A percentile compares a stretch with the other conserved stretches of the same genome.
Conservation (phyloP, 2,113 vertebrate species). For the Sebastes schlegelii region DNA sequence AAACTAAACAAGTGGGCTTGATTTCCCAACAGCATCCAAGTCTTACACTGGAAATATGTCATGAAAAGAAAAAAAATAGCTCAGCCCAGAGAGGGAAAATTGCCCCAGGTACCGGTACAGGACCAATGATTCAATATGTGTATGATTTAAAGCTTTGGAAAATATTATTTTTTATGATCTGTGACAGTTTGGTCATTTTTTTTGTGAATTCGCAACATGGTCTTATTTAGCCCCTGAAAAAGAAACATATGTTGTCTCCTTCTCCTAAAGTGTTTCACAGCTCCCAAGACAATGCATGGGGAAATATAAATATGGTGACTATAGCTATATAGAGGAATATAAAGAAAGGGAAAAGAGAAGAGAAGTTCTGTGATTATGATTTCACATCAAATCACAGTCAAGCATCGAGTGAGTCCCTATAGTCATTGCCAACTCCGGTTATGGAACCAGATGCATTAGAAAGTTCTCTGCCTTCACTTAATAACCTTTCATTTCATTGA, state of each 20-base stretch:
- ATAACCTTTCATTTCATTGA: background rate
- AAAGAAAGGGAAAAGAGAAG: background rate
- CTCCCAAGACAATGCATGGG: background rate
- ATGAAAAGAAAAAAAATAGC: background rate
- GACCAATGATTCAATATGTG: conserved; percentile 13
- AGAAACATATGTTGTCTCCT: background rate
- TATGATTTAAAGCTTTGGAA: conserved; percentile 5
- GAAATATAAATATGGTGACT: background rate
- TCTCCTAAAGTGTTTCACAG: background rate
- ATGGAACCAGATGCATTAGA: background rate
- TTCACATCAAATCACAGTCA: background rate
- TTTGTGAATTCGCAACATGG: background rate
- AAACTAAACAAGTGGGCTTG: background rate
- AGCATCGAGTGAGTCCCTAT: background rate
- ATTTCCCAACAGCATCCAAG: background rate
- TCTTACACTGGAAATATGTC: background rate
- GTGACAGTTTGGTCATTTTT: background rate
- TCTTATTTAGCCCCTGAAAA: background rate
- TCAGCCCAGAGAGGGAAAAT: background rate
- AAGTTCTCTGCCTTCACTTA: background rate
- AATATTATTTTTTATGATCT: background rate
- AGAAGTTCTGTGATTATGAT: background rate
- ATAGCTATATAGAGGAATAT: background rate
- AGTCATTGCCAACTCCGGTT: background rate
- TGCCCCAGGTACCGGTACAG: background rate